Conservation (phyloP, 2,113 vertebrate species). For the Otus sunia region DNA sequence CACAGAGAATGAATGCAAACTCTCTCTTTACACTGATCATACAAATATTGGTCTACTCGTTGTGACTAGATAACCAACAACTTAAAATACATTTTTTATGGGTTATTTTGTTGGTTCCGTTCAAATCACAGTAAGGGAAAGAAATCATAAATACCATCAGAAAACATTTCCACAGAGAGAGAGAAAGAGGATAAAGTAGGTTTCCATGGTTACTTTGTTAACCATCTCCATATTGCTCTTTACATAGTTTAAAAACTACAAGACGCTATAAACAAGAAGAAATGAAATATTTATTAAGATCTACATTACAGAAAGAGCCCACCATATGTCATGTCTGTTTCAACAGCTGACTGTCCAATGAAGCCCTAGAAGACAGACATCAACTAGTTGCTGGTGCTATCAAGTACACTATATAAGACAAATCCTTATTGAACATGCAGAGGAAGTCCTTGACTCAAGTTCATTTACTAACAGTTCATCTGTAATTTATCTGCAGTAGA, state of each 20-base stretch:
- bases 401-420: background rate
- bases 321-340: background rate
- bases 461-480: background rate
- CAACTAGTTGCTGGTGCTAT: background rate
- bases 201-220: conserved; percentile 53
- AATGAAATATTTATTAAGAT: conserved; percentile 21
- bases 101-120: background rate
- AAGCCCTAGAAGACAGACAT: background rate
- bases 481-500: background rate
- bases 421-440: background rate
- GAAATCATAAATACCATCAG: background rate
- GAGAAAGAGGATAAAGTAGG: background rate
- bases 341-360: background rate
- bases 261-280: background rate
- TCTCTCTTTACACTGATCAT: background rate
- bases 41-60: background rate
- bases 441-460: background rate
- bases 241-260: conserved; percentile 10
- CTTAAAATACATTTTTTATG: background rate
- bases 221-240: background rate
- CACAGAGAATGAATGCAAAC: background rate
- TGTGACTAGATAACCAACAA: background rate
- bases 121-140: background rate
- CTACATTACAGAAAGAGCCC: background rate
- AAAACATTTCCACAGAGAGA: background rate